Evolutionary conservation across 2,797 vertebrate species (phyloP), one percentile per base, ranked within the genome.

Genomic region (Eupleurogrammus muticus): DNA sequence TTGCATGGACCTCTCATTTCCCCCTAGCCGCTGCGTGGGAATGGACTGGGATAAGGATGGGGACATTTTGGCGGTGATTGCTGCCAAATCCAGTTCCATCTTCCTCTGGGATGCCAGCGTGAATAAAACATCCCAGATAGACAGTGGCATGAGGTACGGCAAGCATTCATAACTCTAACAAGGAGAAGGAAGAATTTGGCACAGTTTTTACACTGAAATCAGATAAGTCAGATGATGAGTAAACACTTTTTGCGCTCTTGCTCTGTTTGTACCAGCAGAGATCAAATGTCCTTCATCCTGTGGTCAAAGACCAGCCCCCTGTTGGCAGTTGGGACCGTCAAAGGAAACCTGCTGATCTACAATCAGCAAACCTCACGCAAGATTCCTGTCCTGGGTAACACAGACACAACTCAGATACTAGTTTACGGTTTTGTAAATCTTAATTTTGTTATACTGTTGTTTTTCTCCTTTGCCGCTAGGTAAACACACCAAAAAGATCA

Each of bases 41-140:
- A 95, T 99, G 95, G 97, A 99, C 83, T 99, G 98, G 98, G 96
- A 99, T 90, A 98, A 98, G 84, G 96, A 99, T 70, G 98, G 98
- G 53, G 97, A 98, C 79, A 96, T 94, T 63, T 86, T 99, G 86
- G 97, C 98, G 32, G 91, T 97, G 66, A 96, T 99, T 87, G 94
- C 97, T 63, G 95, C 97, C 68, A 98, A 98, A 89, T 98, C 96
- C 49, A 96, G 93, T 84, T 91, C 87, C 50, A 93, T 99, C 87
- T 95, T 95, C 79, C 87, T 99, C 5, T 99, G 97, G 97, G 96
- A 99, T 82, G 95, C 98, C 9, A 99, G 97, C 79, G 95, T 96
- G 66, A 96, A 94, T 83, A 99, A 96, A 93, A 96, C 93, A 46
- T 96, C 94, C 73, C 96, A 97, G 80, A 89, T 99, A 86, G 98